Evolutionary conservation across 2,888 invertebrate genomes (phyloP).

Genomic region (Nysson spinosus): DNA sequence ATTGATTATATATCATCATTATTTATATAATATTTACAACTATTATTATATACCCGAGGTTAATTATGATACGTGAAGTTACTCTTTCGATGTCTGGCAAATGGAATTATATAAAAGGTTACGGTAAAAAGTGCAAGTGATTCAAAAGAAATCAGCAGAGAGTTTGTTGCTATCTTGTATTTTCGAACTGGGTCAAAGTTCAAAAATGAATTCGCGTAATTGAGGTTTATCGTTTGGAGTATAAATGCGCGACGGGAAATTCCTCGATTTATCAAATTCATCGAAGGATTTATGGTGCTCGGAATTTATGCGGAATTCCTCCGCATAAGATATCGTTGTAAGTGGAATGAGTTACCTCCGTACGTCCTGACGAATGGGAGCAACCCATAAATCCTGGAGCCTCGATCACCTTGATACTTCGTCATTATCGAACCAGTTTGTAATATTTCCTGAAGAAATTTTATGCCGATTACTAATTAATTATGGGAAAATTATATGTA

Average conservation of each 20-base stretch:
- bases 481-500: no score
- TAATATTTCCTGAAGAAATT: slow-evolving; percentile 9
- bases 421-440: slow-evolving; percentile 10
- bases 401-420: slow-evolving; percentile 33
- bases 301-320: not conserved
- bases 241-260: not conserved
- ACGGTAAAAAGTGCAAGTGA: not conserved
- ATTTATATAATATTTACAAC: no score
- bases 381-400: slow-evolving; percentile 16
- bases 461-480: no score
- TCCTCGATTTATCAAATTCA: not conserved
- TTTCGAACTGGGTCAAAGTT: not conserved
- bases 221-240: not conserved
- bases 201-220: not conserved
- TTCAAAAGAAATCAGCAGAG: not conserved
- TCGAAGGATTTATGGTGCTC: not conserved
- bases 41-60: no score
- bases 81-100: no score
- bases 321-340: slow-evolving; percentile 1
- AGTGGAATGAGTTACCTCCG: slow-evolving; percentile 3
- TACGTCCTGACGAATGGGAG: slow-evolving; percentile 5
- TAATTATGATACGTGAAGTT: no score
- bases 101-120: no score
- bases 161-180: not conserved
- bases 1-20: no score